A percentile compares a stretch with the other conserved stretches of the same genome.
These are phyloP conservation scores for Paramormyrops kingsleyae DNA, from an alignment of 2,113 vertebrate genomes.

Conservation along the genomic window DNA sequence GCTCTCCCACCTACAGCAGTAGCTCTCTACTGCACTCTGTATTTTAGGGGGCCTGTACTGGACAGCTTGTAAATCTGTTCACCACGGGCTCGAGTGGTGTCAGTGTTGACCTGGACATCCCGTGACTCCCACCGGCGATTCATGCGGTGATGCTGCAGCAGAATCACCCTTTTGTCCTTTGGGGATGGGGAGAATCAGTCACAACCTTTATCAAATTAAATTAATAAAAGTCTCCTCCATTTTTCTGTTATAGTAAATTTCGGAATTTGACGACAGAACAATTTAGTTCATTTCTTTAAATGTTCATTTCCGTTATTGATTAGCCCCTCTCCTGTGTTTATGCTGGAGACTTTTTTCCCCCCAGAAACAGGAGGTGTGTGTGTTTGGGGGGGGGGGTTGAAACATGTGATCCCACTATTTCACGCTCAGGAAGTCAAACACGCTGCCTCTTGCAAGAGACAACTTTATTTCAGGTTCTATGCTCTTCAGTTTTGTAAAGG, in stretches of 20 bases:
- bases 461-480: neutral
- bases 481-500: neutral
- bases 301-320: neutral
- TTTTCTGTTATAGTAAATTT: neutral
- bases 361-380: neutral
- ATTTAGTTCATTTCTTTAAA: neutral
- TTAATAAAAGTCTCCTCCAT: neutral
- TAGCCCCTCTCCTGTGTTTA: neutral
- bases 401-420: neutral
- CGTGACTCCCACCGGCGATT: neutral
- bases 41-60: neutral
- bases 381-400: neutral
- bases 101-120: neutral
- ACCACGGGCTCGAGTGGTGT: neutral
- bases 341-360: neutral
- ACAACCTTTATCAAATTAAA: neutral
- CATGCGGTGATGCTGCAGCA: neutral
- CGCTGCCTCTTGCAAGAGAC: neutral
- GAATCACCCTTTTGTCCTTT: neutral
- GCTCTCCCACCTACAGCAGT: neutral
- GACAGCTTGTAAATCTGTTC: neutral
- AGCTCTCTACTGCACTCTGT: neutral
- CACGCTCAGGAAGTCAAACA: conserved; percentile 5
- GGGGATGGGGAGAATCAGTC: neutral
- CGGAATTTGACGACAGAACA: neutral